Conservation (phyloP, 30 jellyfish, hydroid and myxozoan species). For the Pelagia noctiluca region DNA sequence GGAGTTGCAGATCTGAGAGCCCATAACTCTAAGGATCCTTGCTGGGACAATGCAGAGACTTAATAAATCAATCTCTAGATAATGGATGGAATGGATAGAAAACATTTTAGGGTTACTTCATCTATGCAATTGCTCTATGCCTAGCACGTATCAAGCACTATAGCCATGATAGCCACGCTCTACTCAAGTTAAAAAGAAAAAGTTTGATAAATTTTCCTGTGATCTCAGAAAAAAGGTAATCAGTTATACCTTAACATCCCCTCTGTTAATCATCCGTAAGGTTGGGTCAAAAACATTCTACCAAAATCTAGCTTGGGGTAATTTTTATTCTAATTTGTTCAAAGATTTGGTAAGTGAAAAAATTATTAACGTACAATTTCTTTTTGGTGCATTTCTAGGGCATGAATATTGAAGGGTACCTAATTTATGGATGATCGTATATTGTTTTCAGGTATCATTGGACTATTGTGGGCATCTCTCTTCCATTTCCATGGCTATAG, state of each 20-base stretch:
- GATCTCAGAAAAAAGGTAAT: no score
- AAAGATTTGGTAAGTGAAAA: background rate
- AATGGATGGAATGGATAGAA: no score
- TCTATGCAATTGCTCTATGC: no score
- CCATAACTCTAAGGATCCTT: background rate
- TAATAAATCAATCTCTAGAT: no score
- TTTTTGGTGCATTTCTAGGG: background rate
- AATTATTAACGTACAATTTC: no score
- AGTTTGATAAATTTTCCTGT: no score
- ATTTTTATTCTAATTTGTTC: background rate
- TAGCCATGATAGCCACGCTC: no score
- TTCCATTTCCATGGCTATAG: constrained; percentile 95
- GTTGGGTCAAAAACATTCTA: background rate
- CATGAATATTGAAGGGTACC: background rate
- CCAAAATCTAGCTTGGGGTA: background rate
- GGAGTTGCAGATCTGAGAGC: background rate
- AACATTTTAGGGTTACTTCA: no score
- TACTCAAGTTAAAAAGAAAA: no score
- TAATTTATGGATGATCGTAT: no score
- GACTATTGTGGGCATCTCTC: constrained; percentile 88
- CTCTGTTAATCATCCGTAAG: background rate
- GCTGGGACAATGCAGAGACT: background rate
- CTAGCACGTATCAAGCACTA: no score
- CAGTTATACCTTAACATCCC: no score
- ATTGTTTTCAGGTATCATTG: constrained; percentile 65